Evolutionary conservation across 2,113 vertebrate genomes (phyloP).

Genomic region (Hepsetus odoe): DNA sequence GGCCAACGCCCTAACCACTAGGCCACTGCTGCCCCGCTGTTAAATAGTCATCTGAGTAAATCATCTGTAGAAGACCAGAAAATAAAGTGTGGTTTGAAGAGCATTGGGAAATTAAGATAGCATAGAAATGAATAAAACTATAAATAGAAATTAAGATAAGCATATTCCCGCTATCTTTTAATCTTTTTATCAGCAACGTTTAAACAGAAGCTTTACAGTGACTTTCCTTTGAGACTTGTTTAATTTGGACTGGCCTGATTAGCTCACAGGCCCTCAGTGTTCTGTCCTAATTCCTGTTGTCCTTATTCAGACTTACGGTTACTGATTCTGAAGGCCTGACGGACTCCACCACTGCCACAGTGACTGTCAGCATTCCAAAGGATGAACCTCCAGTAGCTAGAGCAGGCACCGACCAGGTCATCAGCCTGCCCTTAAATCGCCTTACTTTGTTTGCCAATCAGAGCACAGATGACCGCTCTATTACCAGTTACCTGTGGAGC

Average conservation of each 20-base stretch:
- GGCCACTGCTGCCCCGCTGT: too few species aligned
- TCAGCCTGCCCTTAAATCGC: conserved; percentile 74
- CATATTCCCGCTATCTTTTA: neutral
- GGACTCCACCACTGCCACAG: conserved; percentile 71
- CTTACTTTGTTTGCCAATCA: conserved; percentile 79
- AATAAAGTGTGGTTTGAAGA: too few species aligned
- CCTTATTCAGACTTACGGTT: conserved; percentile 73
- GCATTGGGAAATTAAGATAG: too few species aligned
- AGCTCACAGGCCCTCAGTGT: neutral
- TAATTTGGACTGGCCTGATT: conserved; percentile 35
- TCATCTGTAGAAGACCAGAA: too few species aligned
- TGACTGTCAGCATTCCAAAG: conserved; percentile 68
- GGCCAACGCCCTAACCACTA: too few species aligned
- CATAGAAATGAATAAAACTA: too few species aligned
- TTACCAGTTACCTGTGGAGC: conserved; percentile 77
- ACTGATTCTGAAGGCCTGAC: conserved; percentile 77
- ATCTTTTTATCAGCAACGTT: neutral
- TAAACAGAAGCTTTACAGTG: neutral
- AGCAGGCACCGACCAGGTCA: conserved; percentile 75
- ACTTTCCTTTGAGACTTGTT: neutral
- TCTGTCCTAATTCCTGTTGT: conserved; percentile 30
- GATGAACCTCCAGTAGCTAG: conserved; percentile 76
- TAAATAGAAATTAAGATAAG: neutral
- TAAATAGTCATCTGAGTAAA: too few species aligned
- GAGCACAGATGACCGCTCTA: conserved; percentile 79